A percentile compares a stretch with the other conserved stretches of the same genome.
phyloP scores from a whole-genome alignment of 2,888 invertebrate species.

The Ennomos erosarius region DNA sequence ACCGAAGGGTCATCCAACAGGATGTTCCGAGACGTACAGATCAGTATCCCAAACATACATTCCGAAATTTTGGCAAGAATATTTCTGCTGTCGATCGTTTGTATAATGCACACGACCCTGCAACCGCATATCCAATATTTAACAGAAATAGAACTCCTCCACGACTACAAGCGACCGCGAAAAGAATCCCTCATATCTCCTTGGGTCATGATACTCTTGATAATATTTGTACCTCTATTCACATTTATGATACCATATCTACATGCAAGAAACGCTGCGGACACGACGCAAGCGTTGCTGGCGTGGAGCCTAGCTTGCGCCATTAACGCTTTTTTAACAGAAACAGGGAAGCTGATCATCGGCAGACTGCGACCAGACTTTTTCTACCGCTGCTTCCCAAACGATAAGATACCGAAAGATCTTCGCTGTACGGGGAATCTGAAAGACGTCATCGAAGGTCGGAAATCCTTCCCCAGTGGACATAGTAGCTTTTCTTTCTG shows the following conservation, averaged over 20 bases:
- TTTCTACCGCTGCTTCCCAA: conserved; percentile 92
- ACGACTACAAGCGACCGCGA: conserved; percentile 89
- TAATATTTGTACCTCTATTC: conserved; percentile 86
- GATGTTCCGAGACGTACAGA: conserved; percentile 46
- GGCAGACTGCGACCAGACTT: conserved; percentile 93
- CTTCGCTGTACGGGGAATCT: conserved; percentile 87
- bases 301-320: conserved; percentile 86
- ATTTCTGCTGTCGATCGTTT: conserved; percentile 50
- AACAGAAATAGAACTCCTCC: conserved; percentile 90
- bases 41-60: conserved; percentile 32
- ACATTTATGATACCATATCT: conserved; percentile 74
- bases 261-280: conserved; percentile 45
- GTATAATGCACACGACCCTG: conserved; percentile 82
- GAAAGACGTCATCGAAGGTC: conserved; percentile 88
- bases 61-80: conserved; percentile 55
- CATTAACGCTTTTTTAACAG: conserved; percentile 87
- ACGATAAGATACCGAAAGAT: conserved; percentile 81
- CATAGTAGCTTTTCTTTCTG: conserved; percentile 93
- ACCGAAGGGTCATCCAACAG: conserved; percentile 11
- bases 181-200: conserved; percentile 88
- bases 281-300: conserved; percentile 64
- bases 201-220: conserved; percentile 85
- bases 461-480: conserved; percentile 95
- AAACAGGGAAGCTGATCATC: conserved; percentile 85
- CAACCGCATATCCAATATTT: conserved; percentile 89